Evolutionary conservation across 2,888 invertebrate species (phyloP).

Genomic region (Drosophila testacea): DNA sequence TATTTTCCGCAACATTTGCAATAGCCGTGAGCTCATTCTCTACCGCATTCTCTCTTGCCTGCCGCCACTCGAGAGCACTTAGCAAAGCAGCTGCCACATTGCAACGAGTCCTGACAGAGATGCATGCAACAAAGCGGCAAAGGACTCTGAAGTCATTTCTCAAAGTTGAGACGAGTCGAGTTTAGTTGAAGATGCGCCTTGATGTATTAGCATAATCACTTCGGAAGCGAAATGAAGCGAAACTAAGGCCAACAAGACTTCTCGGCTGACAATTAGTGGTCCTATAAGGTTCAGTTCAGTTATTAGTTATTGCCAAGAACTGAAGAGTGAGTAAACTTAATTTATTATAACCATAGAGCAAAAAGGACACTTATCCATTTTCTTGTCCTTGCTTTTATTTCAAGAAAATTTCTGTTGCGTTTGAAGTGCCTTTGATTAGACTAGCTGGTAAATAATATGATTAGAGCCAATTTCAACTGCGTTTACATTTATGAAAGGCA

Average conservation of each 20-base stretch:
- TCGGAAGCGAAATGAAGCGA: constrained; percentile 11
- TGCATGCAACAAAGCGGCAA: constrained; percentile 39
- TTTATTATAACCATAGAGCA: neutral
- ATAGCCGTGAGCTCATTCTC: neutral
- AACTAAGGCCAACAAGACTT: constrained; percentile 5
- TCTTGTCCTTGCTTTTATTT: neutral
- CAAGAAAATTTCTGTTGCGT: constrained; percentile 19
- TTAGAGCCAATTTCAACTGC: constrained; percentile 37
- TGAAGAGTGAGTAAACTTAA: neutral
- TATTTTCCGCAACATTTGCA: constrained; percentile 82
- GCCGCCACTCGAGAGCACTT: neutral
- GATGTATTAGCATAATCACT: constrained; percentile 53
- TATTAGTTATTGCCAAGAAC: constrained; percentile 9
- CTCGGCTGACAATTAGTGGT: constrained; percentile 34
- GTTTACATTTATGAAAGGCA: constrained; percentile 34
- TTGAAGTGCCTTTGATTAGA: constrained; percentile 42
- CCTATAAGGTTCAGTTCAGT: constrained; percentile 16
- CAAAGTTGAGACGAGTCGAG: constrained; percentile 32
- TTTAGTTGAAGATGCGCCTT: neutral
- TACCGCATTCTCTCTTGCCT: too few species aligned
- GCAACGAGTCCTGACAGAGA: constrained; percentile 36
- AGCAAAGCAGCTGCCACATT: neutral
- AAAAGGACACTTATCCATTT: neutral
- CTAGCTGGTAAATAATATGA: constrained; percentile 34
- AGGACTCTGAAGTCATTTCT: constrained; percentile 47